Evolutionary conservation across 2,888 invertebrate genomes (phyloP), one percentile per base, ranked within the genome.

Genomic region (Microctonus brassicae): DNA sequence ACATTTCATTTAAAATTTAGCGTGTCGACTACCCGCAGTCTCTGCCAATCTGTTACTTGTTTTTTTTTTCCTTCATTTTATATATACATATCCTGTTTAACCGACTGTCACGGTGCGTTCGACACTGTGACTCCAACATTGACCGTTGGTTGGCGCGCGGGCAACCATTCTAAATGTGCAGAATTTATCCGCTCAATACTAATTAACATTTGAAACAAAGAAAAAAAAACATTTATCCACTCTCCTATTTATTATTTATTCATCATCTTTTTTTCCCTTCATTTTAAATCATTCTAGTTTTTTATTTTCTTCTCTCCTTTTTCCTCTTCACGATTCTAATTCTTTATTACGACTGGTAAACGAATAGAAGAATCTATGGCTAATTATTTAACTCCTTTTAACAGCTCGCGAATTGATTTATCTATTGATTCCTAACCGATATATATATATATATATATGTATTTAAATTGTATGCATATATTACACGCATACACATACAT

Each of bases 71-170:
- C 4, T n/a, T 47, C 3, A 7, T 17, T 20, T 7, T 5, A 20
- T 20, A 20, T 17, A 47, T 17, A 47, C 11, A 13, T 53, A 22
- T 53, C 26, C 42, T 57, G 42, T 47, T 67, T 58, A 67, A 67
- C 67, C 67, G 67, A 58, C 67, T 67, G 67, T 67, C 58, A 67
- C 67, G 58, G 42, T 58, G 52, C 22, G 55, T 53, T 53, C 47
- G 39, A 39, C 13, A 20, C 10, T 1, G 26, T 26, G 26, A 55
- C 24, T 55, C 55, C 26, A 26, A n/a, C 7, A 26, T 22, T 55
- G 55, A 55, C 55, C 55, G 55, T 55, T 55, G 55, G 55, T 55
- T 26, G 55, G 55, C 55, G 55, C 55, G 47, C 47, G 17, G n/a
- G 9, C 17, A 47, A 47, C n/a, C 17, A 47, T 47, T 47, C 7